phyloP scores from a whole-genome alignment of 92 coral and sea anemone species.

The Meandrina meandrites region DNA sequence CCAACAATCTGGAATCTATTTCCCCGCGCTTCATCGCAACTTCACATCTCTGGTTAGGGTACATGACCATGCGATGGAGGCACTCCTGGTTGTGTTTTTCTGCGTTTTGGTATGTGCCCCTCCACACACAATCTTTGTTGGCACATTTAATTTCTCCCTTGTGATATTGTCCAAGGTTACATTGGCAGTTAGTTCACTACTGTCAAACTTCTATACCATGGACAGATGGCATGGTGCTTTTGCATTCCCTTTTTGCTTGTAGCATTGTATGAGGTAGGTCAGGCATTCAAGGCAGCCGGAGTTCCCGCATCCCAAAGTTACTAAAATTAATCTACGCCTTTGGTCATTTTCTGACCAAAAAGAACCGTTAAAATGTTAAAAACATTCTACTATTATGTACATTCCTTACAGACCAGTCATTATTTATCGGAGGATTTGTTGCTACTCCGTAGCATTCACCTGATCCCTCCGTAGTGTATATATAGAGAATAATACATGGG shows the following conservation, averaged over 20 bases:
- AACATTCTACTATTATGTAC: too few relatives aligned
- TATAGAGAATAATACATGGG: too few relatives aligned
- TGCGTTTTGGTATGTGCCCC: neutral
- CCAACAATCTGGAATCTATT: neutral
- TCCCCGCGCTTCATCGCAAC: conserved; percentile 2
- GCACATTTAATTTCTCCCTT: neutral
- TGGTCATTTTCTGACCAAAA: too few relatives aligned
- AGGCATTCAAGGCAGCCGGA: conserved; percentile 17
- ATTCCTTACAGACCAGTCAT: too few relatives aligned
- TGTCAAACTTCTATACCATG: neutral
- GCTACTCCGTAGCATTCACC: too few relatives aligned
- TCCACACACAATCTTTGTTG: conserved; percentile 9
- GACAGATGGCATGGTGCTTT: conserved; percentile 13
- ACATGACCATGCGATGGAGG: neutral
- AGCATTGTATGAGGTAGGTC: neutral
- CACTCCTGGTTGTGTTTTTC: neutral
- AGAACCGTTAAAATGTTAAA: too few relatives aligned
- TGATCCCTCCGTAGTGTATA: too few relatives aligned
- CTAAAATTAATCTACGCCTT: too few relatives aligned
- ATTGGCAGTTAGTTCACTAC: neutral
- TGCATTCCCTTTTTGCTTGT: neutral
- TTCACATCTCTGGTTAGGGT: neutral
- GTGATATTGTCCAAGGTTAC: neutral
- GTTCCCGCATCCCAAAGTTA: conserved; percentile 9
- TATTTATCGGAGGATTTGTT: too few relatives aligned